Evolutionary conservation across 2,113 vertebrate species (phyloP).

Genomic region (Chascanopsetta lugubris): DNA sequence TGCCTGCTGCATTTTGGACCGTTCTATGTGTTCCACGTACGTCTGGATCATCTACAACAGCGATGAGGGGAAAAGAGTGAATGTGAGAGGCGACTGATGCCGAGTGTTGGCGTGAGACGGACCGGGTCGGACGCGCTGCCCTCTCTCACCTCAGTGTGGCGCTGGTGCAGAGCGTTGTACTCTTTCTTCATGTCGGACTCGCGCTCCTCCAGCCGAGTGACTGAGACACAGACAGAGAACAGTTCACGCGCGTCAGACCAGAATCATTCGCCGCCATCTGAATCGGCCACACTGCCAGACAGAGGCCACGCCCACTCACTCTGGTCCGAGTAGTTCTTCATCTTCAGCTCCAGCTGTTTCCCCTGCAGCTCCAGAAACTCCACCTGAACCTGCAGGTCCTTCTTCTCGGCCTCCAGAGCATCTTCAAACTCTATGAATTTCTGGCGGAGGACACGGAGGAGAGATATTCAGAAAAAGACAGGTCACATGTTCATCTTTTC

Average conservation of each 20-base stretch:
- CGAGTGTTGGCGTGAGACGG: too few species aligned
- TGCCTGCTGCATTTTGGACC: slow-evolving; percentile 93
- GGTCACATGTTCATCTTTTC: background rate
- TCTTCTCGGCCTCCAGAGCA: slow-evolving; percentile 96
- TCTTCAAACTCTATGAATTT: slow-evolving; percentile 99
- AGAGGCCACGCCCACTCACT: slow-evolving; percentile 62
- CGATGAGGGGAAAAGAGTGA: background rate
- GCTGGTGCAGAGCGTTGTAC: slow-evolving; percentile 95
- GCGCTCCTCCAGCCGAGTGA: slow-evolving; percentile 93
- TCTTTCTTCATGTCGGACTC: slow-evolving; percentile 99
- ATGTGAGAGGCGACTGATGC: background rate
- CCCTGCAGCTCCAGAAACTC: slow-evolving; percentile 93
- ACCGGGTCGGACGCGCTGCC: background rate
- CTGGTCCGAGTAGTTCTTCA: slow-evolving; percentile 95
- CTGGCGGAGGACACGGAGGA: slow-evolving; percentile 69
- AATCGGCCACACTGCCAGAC: too few species aligned
- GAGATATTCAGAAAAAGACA: background rate
- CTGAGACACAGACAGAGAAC: slow-evolving; percentile 68
- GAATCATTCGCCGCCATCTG: too few species aligned
- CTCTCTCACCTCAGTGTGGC: slow-evolving; percentile 92
- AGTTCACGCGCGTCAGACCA: background rate
- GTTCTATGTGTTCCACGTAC: slow-evolving; percentile 96
- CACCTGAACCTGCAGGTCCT: slow-evolving; percentile 93
- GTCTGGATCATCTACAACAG: slow-evolving; percentile 95
- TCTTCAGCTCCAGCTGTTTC: slow-evolving; percentile 94